Base-by-base conservation (phyloP, 2,888 invertebrate species). In the Candidula unifasciata region DNA sequence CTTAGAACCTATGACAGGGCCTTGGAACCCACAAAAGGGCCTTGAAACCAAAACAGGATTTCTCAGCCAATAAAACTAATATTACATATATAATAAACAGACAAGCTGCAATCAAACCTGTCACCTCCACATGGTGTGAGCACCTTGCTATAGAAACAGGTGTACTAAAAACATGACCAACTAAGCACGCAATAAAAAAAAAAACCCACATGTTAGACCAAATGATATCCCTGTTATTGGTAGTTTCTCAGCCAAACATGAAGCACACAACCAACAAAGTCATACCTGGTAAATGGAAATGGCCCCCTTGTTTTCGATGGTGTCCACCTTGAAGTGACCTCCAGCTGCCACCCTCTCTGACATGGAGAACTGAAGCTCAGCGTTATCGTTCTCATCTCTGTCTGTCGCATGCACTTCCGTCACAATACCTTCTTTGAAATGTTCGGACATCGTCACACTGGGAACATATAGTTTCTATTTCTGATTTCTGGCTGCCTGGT, bases 311-410 rank as follows among this genome's bases (percentile, higher is more conserved):
- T 90, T 89, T 71, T 87, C 86, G 44, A 90, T 86, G 10, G 89
- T 89, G 69, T 89, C 88, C 30, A 92, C 88, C 78, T 88, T 88
- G 87, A 92, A 92, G 80, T 88, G 89, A 16, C 87, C 88, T 90
- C 81, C 89, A 89, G 69, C 66, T 8, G 68, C 33, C n/a, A 68
- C 73, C 21, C 35, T 37, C 44, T 89, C 86, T 71, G 87, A 88
- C 69, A 93, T 86, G 3, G 97, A 97, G 94, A 99, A 99, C 87
- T 97, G 96, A 82, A 99, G 95, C 87, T 97, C 96, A 0, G 99
- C 99, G 94, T 99, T 99, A 85, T 97, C 87, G 68, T 91, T 92
- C 18, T 91, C 90, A 84, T 93, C 93, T 33, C 88, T 86, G 86
- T 93, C 93, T 3, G 91, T 91, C 13, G 93, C 93, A 5, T 90